These are phyloP conservation scores for Drosophila heteroneura DNA, from an alignment of 2,888 invertebrate genomes.

Conservation along the genomic window DNA sequence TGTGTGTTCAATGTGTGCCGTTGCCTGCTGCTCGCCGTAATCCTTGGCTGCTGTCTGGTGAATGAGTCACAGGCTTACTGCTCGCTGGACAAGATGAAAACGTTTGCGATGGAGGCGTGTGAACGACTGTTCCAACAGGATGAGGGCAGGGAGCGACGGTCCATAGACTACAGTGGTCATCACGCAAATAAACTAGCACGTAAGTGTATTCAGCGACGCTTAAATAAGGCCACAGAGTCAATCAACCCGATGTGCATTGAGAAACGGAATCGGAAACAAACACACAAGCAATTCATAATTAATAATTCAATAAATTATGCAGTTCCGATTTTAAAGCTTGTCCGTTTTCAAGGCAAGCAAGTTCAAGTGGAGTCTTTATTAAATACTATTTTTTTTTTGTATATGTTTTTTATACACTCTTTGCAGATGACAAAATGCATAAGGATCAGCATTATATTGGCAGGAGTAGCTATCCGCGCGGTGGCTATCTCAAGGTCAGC, in stretches of 20 bases:
- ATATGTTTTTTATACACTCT: constrained; percentile 34
- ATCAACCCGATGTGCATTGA: constrained; percentile 64
- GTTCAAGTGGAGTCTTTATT: constrained; percentile 58
- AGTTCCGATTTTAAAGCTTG: constrained; percentile 62
- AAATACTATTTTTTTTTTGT: constrained; percentile 3
- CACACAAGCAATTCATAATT: constrained; percentile 11
- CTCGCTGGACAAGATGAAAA: constrained; percentile 83
- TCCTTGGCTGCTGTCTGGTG: constrained; percentile 46
- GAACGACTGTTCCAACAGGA: constrained; percentile 81
- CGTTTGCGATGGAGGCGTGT: constrained; percentile 82
- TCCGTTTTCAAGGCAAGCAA: constrained; percentile 72
- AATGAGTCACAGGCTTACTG: constrained; percentile 66
- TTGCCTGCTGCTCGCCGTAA: constrained; percentile 47
- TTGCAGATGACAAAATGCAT: constrained; percentile 74
- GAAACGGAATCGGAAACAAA: constrained; percentile 60
- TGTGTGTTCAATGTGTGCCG: constrained; percentile 55
- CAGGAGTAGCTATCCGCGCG: constrained; percentile 79
- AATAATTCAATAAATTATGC: constrained; percentile 33
- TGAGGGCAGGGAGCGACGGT: constrained; percentile 78
- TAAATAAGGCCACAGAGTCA: constrained; percentile 81
- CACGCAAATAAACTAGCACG: constrained; percentile 65
- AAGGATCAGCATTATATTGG: constrained; percentile 72
- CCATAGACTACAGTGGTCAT: constrained; percentile 65
- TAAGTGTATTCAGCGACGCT: constrained; percentile 65
- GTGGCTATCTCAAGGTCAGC: constrained; percentile 83